A percentile compares a stretch with the other conserved stretches of the same genome.
Conservation (phyloP, 2,113 vertebrate species). For the Rhinopomastus cyanomelas region DNA sequence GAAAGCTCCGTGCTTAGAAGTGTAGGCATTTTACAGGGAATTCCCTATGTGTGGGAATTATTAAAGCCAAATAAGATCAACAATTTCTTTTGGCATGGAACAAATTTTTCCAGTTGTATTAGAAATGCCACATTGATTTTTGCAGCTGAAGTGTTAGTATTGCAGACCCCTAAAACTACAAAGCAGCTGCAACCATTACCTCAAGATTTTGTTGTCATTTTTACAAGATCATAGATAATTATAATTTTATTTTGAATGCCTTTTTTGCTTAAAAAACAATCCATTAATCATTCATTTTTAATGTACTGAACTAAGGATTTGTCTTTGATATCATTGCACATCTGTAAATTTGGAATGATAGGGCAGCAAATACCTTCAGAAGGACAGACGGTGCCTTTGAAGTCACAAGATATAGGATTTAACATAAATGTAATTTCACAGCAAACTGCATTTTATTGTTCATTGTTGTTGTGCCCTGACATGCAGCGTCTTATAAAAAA, state of each 20-base stretch:
- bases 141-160: not conserved
- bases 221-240: slow-evolving; percentile 46
- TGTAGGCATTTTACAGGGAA: not conserved
- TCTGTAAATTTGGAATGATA: slow-evolving; percentile 54
- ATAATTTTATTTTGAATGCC: slow-evolving; percentile 32
- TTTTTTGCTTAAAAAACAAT: not conserved
- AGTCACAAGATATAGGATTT: slow-evolving; percentile 38
- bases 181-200: not conserved
- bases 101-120: not conserved
- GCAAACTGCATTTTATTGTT: slow-evolving; percentile 58
- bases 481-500: slow-evolving; percentile 17
- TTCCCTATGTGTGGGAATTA: not conserved
- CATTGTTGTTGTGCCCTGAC: slow-evolving; percentile 39
- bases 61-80: not conserved
- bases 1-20: not conserved
- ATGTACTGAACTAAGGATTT: slow-evolving; percentile 37
- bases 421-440: slow-evolving; percentile 60
- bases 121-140: not conserved
- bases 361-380: slow-evolving; percentile 45
- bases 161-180: not conserved
- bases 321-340: slow-evolving; percentile 16
- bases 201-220: slow-evolving; percentile 27
- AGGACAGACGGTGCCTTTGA: slow-evolving; percentile 51
- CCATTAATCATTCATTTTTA: slow-evolving; percentile 48
- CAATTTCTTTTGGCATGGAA: not conserved